Evolutionary conservation across 2,888 invertebrate genomes (phyloP), one percentile per base, ranked within the genome.

Genomic region (Drosophila anceps): DNA sequence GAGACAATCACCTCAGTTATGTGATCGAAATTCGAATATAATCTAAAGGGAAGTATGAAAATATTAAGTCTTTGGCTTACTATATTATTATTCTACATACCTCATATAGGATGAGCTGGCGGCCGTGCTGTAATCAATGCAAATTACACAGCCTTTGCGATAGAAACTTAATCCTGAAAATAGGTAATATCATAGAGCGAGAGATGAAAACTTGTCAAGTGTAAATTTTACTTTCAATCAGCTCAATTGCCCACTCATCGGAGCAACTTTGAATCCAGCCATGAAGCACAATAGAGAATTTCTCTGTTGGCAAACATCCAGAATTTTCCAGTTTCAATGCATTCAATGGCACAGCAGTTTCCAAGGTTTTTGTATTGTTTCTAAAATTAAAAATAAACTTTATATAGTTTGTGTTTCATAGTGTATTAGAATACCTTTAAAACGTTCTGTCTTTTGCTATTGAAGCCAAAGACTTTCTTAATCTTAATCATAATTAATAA

Each of bases 191-290:
- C 7, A 8, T 61, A 33, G 4, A 33, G 18, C 1, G 41, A 9
- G 24, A 15, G 1, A 8, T 12, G 0, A 29, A 33, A 27, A 48
- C 9, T n/a, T 8, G 15, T 15, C n/a, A n/a, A n/a, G n/a, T 24
- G 0, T 1, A 24, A 48, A 1, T 4, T 90, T 78, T 84, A 92
- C 92, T 91, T 44, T 88, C 87, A 61, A 86, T 89, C 20, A 92
- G 69, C 18, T 82, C 74, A 1, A 69, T 50, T 7, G 92, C 79
- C 93, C 93, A 93, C 18, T 91, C 90, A 31, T 87, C 85, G 4
- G 85, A 70, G 65, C 92, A 92, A 54, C 86, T 88, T 72, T 93
- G 92, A 33, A 89, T 84, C 93, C 93, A 93, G 15, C 93, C 93
- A 77, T 92, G 93, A 5, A 92, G 73, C 33, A 93, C 72, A 43